Evolutionary conservation across 2,888 invertebrate species (phyloP).

Genomic region (Drosophila neoperkinsi): DNA sequence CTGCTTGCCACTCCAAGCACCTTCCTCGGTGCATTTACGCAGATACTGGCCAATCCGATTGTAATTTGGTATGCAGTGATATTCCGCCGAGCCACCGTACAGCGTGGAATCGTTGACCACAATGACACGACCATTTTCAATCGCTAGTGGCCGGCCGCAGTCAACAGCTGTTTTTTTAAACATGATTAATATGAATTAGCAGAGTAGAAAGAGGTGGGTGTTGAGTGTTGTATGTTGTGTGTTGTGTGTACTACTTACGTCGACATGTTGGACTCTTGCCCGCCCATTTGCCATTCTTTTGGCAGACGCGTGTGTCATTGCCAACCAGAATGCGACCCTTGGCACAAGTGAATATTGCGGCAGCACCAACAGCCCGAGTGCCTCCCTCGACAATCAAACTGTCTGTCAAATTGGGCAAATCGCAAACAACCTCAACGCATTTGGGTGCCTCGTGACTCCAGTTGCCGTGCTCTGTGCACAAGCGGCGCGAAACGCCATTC

Average conservation of each 20-base stretch:
- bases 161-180: constrained; percentile 89
- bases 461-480: constrained; percentile 95
- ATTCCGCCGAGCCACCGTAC: constrained; percentile 94
- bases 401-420: constrained; percentile 88
- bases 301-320: constrained; percentile 91
- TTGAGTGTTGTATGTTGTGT: accelerated
- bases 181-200: not conserved
- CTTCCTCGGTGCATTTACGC: constrained; percentile 93
- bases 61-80: constrained; percentile 94
- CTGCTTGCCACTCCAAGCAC: constrained; percentile 94
- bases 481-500: constrained; percentile 92
- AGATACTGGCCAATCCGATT: constrained; percentile 93
- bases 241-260: constrained; percentile 87
- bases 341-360: constrained; percentile 93
- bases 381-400: constrained; percentile 87
- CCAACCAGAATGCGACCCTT: constrained; percentile 92
- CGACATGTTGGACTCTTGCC: constrained; percentile 92
- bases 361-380: constrained; percentile 91
- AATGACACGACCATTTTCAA: constrained; percentile 94
- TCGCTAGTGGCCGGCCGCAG: constrained; percentile 91
- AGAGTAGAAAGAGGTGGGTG: accelerated
- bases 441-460: constrained; percentile 94
- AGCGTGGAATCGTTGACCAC: constrained; percentile 93
- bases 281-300: constrained; percentile 92
- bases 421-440: constrained; percentile 94